Conservation (phyloP, 2,113 vertebrate species). For the Odocoileus hemionus region DNA sequence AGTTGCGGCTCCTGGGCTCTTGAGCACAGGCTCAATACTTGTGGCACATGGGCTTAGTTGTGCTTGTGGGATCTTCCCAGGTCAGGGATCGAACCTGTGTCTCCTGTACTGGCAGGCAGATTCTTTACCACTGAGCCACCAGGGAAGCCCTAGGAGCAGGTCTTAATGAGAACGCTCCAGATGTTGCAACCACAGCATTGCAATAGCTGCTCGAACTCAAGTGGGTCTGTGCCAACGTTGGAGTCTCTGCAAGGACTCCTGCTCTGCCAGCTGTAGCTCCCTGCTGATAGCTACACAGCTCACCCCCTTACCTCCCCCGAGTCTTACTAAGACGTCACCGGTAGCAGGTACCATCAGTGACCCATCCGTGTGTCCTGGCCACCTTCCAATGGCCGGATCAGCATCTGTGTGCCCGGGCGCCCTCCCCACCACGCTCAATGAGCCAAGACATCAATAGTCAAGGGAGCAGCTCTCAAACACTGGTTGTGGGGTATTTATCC, state of each 20-base stretch:
- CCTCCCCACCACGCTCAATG: neutral
- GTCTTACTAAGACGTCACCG: neutral
- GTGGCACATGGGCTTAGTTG: neutral
- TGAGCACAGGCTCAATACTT: neutral
- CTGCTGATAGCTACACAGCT: neutral
- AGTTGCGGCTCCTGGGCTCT: neutral
- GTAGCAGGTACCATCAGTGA: neutral
- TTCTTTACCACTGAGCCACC: neutral
- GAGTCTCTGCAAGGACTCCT: neutral
- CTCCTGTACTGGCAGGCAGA: neutral
- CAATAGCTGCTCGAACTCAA: neutral
- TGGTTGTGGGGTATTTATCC: neutral
- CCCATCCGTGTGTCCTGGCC: neutral
- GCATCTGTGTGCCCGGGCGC: neutral
- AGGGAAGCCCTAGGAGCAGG: neutral
- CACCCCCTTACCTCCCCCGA: neutral
- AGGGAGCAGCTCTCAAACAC: too few species aligned
- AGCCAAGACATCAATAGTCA: neutral
- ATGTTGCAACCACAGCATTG: neutral
- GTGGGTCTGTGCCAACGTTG: neutral
- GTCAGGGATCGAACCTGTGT: neutral
- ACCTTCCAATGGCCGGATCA: neutral
- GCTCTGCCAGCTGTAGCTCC: neutral
- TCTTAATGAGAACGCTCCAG: neutral
- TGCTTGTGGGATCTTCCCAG: neutral